A percentile compares a stretch with the other conserved stretches of the same genome.
These are phyloP conservation scores for Isurus oxyrinchus DNA, from an alignment of 2,113 vertebrate species.

Conservation along the genomic window DNA sequence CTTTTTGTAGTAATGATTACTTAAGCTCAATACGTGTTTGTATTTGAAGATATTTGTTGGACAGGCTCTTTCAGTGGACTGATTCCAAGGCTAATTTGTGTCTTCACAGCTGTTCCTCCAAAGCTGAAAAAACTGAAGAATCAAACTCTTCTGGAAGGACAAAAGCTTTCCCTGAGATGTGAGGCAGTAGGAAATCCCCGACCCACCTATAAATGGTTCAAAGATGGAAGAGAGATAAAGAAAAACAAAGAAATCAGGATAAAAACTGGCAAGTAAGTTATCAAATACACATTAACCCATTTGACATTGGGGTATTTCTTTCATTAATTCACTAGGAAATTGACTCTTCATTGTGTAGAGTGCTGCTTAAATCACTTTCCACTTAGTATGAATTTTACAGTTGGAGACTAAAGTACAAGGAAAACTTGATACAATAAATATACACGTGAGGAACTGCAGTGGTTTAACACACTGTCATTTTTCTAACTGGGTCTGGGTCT, in stretches of 20 bases:
- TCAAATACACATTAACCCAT: not conserved
- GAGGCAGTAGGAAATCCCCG: slow-evolving; percentile 79
- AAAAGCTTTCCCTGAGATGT: slow-evolving; percentile 79
- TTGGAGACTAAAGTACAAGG: not conserved
- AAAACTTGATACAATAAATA: not conserved
- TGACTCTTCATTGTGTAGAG: not conserved
- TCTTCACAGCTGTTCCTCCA: slow-evolving; percentile 66
- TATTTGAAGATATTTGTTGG: not conserved
- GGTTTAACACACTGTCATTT: not conserved
- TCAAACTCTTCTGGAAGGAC: slow-evolving; percentile 73
- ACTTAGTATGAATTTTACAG: not conserved
- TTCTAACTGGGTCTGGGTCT: not conserved
- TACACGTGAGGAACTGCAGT: too few species aligned
- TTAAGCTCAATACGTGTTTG: not conserved
- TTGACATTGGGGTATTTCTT: not conserved
- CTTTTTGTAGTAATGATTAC: not conserved
- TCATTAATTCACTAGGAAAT: not conserved
- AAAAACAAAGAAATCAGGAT: slow-evolving; percentile 80
- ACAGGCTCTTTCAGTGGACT: not conserved
- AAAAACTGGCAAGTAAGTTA: slow-evolving; percentile 75
- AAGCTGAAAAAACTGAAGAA: slow-evolving; percentile 84
- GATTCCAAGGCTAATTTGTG: slow-evolving; percentile 33
- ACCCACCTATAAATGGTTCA: slow-evolving; percentile 88
- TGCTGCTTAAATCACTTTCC: not conserved
- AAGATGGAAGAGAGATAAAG: slow-evolving; percentile 88